Evolutionary conservation across 2,888 invertebrate genomes (phyloP).

Genomic region (Cynaeus angustus): DNA sequence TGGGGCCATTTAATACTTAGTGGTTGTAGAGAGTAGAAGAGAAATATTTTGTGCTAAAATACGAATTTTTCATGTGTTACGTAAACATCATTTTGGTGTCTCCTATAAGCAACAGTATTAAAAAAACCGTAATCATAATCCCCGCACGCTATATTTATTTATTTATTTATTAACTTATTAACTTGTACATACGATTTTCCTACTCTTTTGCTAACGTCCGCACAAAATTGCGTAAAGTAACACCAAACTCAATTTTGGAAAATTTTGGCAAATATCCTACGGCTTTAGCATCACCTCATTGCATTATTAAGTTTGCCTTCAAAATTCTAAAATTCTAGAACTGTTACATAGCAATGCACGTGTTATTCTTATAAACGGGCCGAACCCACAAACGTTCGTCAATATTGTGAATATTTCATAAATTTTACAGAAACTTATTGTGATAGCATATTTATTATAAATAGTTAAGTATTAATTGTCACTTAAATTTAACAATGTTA

Average conservation of each 20-base stretch:
- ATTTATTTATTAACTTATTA: background rate
- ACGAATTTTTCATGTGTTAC: slow-evolving; percentile 42
- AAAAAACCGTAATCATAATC: background rate
- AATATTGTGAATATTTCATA: slow-evolving; percentile 54
- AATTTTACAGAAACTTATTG: slow-evolving; percentile 52
- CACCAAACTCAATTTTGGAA: slow-evolving; percentile 10
- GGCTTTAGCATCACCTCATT: background rate
- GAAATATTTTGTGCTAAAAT: slow-evolving; percentile 42
- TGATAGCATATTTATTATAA: slow-evolving; percentile 47
- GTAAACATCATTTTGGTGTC: slow-evolving; percentile 43
- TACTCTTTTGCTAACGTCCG: slow-evolving; percentile 12
- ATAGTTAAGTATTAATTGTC: slow-evolving; percentile 43
- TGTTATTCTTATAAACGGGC: slow-evolving; percentile 40
- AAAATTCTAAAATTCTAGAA: slow-evolving; percentile 35
- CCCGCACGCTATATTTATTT: slow-evolving; percentile 5
- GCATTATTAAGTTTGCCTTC: slow-evolving; percentile 14
- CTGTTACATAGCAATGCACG: slow-evolving; percentile 39
- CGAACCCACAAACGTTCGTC: slow-evolving; percentile 42
- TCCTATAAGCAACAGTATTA: slow-evolving; percentile 34
- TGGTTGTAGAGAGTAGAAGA: slow-evolving; percentile 41
- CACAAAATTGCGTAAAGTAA: slow-evolving; percentile 10
- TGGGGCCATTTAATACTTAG: slow-evolving; percentile 49
- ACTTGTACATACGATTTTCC: slow-evolving; percentile 18
- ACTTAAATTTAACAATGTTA: slow-evolving; percentile 47
- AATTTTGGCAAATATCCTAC: background rate